Evolutionary conservation across 2,888 invertebrate genomes (phyloP), one percentile per base, ranked within the genome.

Genomic region (Microplitis manilae): DNA sequence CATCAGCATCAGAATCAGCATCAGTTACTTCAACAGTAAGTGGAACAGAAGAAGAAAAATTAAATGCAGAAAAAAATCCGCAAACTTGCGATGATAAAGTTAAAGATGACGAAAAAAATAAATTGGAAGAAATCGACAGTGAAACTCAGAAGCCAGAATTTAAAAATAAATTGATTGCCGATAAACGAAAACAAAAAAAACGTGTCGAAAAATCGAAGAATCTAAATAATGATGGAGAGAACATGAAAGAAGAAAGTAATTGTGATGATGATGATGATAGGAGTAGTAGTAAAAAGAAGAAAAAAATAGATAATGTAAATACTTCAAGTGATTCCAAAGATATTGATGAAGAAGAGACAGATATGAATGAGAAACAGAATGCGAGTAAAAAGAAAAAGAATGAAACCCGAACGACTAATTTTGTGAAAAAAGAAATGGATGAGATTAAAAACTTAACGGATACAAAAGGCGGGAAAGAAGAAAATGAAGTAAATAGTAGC

Each of bases 391-490:
- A 64, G 67, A 68, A 30, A 6, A 6, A 13, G 68, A 68, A 9
- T 59, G 5, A 17, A 60, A 17, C n/a, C 9, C 8, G 15, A 17
- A 13, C 50, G 20, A 76, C 0, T 15, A 73, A 72, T 50, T 40
- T 8, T 5, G 73, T 78, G 68, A n/a, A 15, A 13, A 76, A 75
- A 17, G 61, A 73, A 8, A 76, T 72, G 15, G 75, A 73, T 0
- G 80, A 78, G 0, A 80, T 81, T 7, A 73, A 77, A 0, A 81
- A 80, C 0, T 77, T 79, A 0, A 79, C 79, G 30, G 2, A 30
- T 0, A 81, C 80, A 0, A 80, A 82, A 0, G 80, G 81, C 0
- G 76, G 76, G 9, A 78, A 76, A 0, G 77, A 61, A 4, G 79
- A 75, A 1, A 76, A 79, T 1, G 77, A 78, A 7, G 76, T 77